Conservation (phyloP, 1,140 invertebrate species). For the Caenorhabditis brenneri region DNA sequence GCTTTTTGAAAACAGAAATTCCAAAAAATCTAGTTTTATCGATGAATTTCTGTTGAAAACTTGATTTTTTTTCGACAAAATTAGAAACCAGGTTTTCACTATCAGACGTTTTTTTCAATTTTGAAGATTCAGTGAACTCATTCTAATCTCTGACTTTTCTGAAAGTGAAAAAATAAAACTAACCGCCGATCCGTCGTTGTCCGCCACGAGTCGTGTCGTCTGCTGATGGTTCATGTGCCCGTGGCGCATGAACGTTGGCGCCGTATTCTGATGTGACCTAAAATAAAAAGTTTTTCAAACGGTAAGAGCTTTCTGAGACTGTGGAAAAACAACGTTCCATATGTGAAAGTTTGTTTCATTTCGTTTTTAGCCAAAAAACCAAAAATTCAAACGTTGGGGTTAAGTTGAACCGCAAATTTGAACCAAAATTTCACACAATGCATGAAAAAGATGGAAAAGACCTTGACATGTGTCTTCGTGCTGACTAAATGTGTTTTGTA, state of each 20-base stretch:
- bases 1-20: no score
- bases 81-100: no score
- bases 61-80: no score
- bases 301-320: background rate
- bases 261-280: constrained; percentile 36
- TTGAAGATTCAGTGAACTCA: background rate
- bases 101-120: background rate
- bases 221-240: constrained; percentile 55
- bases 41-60: no score
- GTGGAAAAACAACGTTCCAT: background rate
- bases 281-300: background rate
- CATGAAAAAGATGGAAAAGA: background rate
- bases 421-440: constrained; percentile 41
- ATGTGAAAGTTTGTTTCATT: constrained; percentile 18
- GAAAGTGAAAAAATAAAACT: background rate
- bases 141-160: background rate
- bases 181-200: constrained; percentile 48
- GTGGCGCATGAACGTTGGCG: constrained; percentile 54
- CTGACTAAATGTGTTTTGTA: background rate
- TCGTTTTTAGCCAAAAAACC: background rate
- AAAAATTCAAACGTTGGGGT: background rate
- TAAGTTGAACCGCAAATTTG: constrained; percentile 23
- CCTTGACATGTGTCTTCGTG: background rate
- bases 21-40: no score
- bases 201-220: constrained; percentile 49